Evolutionary conservation across 2,797 vertebrate species (phyloP), one percentile per base, ranked within the genome.

Genomic region (Lagodon rhomboides): DNA sequence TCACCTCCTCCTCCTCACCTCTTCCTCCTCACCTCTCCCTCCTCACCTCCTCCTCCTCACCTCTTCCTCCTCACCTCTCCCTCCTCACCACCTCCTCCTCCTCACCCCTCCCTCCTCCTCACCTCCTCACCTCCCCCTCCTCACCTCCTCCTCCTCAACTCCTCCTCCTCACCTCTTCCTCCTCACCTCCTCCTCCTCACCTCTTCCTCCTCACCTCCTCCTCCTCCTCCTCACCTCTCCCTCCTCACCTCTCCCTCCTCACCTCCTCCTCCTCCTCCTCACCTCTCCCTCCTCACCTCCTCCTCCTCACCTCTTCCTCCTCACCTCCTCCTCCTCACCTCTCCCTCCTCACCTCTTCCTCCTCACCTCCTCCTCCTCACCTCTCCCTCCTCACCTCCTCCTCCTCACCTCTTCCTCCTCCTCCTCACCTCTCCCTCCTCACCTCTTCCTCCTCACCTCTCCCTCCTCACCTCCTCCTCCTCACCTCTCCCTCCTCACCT

Each of bases 201-300:
- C 18, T 12, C 25, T 93, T 94, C 18, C 11, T 2, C 10, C 43
- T 11, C 43, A 12, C 18, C 4, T 49, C 43, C 0, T 41, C 30
- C 41, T 41, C 17, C 20, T 30, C 93, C 94, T 90, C 95, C 20
- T 17, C 41, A n/a, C 23, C 38, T 30, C 68, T 25, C 51, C 54
- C 15, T 46, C 51, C 44, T 71, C n/a, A n/a, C n/a, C n/a, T n/a
- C n/a, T n/a, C n/a, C n/a, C n/a, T n/a, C n/a, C n/a, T n/a, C n/a
- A n/a, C n/a, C n/a, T n/a, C n/a, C n/a, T n/a, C 10, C 10, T 11
- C 17, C 5, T 51, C 44, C 0, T 34, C 34, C 50, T n/a, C n/a
- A n/a, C 34, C 18, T 12, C 25, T 93, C 94, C 18, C 11, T 2
- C 10, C 43, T 11, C 43, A 12, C 18, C 4, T 49, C 43, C 0